These are phyloP conservation scores for Elysia crispata DNA, from an alignment of 2,888 invertebrate genomes.

Conservation along the genomic window DNA sequence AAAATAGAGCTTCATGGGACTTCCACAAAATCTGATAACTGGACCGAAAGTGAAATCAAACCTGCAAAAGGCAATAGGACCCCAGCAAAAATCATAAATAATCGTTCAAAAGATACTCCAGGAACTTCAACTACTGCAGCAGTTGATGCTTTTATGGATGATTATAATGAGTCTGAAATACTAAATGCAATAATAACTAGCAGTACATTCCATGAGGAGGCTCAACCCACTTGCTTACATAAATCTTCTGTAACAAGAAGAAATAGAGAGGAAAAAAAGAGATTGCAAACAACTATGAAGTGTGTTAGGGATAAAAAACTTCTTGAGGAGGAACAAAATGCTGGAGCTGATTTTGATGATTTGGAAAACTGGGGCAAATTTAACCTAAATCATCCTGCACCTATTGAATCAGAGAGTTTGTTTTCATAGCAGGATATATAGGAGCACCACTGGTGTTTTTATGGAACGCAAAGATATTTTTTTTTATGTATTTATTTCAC, in stretches of 20 bases:
- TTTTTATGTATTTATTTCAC: no score
- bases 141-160: conserved; percentile 5
- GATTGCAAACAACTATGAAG: neutral
- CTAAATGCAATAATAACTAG: conserved; percentile 51
- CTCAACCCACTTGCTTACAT: conserved; percentile 49
- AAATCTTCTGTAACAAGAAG: neutral
- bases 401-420: conserved; percentile 30
- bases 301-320: neutral
- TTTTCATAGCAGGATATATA: conserved; percentile 6
- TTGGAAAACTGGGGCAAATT: conserved; percentile 1
- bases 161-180: conserved; percentile 49
- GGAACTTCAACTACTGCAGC: neutral
- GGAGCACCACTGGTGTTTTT: no score
- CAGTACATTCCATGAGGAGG: conserved; percentile 61
- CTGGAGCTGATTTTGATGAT: conserved; percentile 40
- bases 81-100: no score
- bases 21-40: no score
- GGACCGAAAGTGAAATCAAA: no score
- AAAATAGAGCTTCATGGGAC: no score
- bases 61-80: no score
- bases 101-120: neutral
- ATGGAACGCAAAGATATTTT: no score
- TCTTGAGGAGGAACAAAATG: neutral
- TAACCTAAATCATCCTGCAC: neutral
- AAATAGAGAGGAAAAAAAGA: neutral